Evolutionary conservation across 2,113 vertebrate species (phyloP), one percentile per base, ranked within the genome.

Genomic region (Pogona vitticeps): DNA sequence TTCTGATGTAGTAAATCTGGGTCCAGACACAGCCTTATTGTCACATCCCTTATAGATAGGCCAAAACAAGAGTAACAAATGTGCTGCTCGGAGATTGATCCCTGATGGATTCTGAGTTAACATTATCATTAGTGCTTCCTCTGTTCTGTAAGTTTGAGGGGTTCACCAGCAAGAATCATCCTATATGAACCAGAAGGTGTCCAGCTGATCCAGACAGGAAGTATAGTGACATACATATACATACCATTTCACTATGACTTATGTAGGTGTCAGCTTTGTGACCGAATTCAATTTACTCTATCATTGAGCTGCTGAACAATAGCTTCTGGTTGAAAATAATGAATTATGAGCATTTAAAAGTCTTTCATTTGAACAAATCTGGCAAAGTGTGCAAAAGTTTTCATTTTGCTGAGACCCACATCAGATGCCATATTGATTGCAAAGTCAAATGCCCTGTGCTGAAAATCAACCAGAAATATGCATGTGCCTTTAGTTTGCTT

Each of bases 391-490:
- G 58, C 33, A 80, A 79, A 79, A 80, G 9, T 2, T 38, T 40
- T 63, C 59, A 42, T 80, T 80, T 59, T 80, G 33, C 78, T 80
- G 78, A 80, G 36, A 18, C 36, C 40, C 31, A 42, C 13, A 46
- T 42, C 68, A 46, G 26, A 79, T 73, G 36, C 40, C 31, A 59
- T 58, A 80, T 81, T 73, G 85, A 86, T 71, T 80, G 56, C 78
- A n/a, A 80, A 80, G 65, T 73, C 56, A 86, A 80, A 80, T n/a
- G 33, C 31, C 38, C 77, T 63, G 61, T 63, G 40, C 38, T 80
- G 18, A 80, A 83, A 83, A 59, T 73, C 42, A 72, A 33, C 18
- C 52, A 46, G 33, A 83, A 58, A 56, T 58, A 58, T 15, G 7
- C 9, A 9, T 72, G 42, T 38, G 52, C 38, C 63, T 80, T 80